phyloP scores from a whole-genome alignment of 2,797 vertebrate species.

The Paedocypris micromegethes region DNA sequence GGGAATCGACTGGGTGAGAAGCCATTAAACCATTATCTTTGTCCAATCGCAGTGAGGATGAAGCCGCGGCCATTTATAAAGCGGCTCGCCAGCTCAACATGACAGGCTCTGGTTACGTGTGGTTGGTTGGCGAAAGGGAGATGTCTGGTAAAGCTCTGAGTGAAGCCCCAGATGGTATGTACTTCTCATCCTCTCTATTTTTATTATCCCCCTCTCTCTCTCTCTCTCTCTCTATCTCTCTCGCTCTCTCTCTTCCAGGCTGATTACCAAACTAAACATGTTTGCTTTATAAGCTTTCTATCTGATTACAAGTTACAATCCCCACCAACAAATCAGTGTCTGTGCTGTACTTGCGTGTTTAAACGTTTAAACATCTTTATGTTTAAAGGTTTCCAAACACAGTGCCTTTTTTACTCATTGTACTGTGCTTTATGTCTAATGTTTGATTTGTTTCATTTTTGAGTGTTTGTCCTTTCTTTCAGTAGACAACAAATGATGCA shows the following conservation, averaged over 20 bases:
- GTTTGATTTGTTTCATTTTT: constrained; percentile 72
- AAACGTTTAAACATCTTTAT: constrained; percentile 70
- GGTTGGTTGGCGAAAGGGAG: constrained; percentile 95
- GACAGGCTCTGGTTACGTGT: constrained; percentile 94
- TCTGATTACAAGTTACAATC: constrained; percentile 44
- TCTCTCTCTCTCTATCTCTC: constrained; percentile 1
- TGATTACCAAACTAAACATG: constrained; percentile 40
- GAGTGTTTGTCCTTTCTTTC: constrained; percentile 69
- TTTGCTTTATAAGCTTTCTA: constrained; percentile 40
- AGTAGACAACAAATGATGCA: constrained; percentile 56
- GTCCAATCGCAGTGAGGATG: constrained; percentile 81
- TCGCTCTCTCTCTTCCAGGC: constrained; percentile 18
- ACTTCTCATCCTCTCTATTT: constrained; percentile 21
- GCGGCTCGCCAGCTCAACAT: constrained; percentile 91
- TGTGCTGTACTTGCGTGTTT: constrained; percentile 57
- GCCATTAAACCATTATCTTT: constrained; percentile 8
- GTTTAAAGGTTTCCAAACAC: constrained; percentile 73
- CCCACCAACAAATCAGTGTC: constrained; percentile 44
- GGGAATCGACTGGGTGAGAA: constrained; percentile 4
- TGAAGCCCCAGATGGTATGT: constrained; percentile 88
- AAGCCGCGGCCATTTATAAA: constrained; percentile 87
- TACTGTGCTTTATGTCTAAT: constrained; percentile 69
- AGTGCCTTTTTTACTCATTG: constrained; percentile 54
- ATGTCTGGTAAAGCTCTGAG: constrained; percentile 90
- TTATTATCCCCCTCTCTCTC: constrained; percentile 2